A percentile compares a stretch with the other conserved stretches of the same genome.
Evolutionary conservation across 2,113 vertebrate species (phyloP).

Genomic region (Plecturocebus donacophilus): DNA sequence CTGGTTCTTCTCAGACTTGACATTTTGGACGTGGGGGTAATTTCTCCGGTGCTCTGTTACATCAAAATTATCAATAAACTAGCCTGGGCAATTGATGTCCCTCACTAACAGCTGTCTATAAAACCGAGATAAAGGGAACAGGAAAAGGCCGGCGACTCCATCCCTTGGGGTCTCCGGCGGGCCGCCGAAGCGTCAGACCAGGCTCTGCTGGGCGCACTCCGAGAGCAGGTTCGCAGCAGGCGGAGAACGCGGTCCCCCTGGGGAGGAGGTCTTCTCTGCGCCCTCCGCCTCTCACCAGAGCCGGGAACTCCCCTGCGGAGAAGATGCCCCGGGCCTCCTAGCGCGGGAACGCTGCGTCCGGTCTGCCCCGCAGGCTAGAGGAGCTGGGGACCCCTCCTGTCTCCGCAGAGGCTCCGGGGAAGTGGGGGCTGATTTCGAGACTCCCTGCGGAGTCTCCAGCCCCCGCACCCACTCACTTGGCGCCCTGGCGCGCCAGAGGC

Average conservation of each 20-base stretch:
- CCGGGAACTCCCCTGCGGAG: background rate
- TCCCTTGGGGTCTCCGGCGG: background rate
- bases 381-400: background rate
- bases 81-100: constrained; percentile 64
- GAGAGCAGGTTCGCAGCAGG: background rate
- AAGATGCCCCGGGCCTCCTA: background rate
- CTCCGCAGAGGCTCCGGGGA: background rate
- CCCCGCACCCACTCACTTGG: background rate
- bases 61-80: constrained; percentile 75
- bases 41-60: constrained; percentile 77
- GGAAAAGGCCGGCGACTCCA: background rate
- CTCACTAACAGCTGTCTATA: constrained; percentile 68
- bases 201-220: background rate
- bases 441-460: background rate
- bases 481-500: background rate
- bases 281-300: background rate
- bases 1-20: constrained; percentile 80
- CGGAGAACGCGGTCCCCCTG: background rate
- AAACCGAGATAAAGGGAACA: constrained; percentile 57
- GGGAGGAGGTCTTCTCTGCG: background rate
- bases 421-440: constrained; percentile 30
- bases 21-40: constrained; percentile 72
- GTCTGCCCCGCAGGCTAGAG: background rate
- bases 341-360: background rate
- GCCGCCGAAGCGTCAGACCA: accelerated